phyloP scores from a whole-genome alignment of 35 echinoderm and acorn worm genomes.

The Diadema setosum region DNA sequence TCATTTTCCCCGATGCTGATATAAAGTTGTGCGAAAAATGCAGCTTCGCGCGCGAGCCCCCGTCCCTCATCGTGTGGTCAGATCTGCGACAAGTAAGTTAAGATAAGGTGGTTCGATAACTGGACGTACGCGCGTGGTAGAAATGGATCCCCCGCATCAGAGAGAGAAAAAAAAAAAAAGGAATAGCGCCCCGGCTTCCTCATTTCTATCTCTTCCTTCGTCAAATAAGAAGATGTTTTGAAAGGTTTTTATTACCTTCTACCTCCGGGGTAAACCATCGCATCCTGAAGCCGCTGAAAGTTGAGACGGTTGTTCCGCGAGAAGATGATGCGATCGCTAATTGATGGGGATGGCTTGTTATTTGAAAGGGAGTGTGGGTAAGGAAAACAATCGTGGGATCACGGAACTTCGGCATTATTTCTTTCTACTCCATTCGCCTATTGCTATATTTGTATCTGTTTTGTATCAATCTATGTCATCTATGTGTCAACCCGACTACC shows the following conservation, averaged over 20 bases:
- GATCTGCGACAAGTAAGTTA: too few species aligned
- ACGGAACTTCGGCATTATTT: neutral
- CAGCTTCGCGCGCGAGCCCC: too few species aligned
- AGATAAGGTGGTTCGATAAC: too few species aligned
- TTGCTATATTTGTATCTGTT: neutral
- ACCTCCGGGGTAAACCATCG: neutral
- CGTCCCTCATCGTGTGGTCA: too few species aligned
- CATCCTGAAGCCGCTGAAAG: neutral
- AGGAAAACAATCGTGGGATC: neutral
- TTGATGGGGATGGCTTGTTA: neutral
- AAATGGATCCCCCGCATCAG: too few species aligned
- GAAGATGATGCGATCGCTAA: neutral
- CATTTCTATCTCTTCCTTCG: neutral
- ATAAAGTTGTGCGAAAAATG: too few species aligned
- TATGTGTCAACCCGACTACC: too few species aligned
- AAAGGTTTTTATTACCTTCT: constrained; percentile 9
- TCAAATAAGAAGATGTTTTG: neutral
- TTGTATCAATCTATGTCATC: too few species aligned
- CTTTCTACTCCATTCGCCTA: neutral
- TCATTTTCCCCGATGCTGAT: neutral
- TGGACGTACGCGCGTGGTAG: too few species aligned
- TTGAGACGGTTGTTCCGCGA: neutral
- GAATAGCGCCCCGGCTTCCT: too few species aligned
- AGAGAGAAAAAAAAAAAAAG: too few species aligned
- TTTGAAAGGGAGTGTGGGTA: neutral